Base-by-base conservation (phyloP, 2,888 invertebrate genomes). In the Drosophila imparisetae region DNA sequence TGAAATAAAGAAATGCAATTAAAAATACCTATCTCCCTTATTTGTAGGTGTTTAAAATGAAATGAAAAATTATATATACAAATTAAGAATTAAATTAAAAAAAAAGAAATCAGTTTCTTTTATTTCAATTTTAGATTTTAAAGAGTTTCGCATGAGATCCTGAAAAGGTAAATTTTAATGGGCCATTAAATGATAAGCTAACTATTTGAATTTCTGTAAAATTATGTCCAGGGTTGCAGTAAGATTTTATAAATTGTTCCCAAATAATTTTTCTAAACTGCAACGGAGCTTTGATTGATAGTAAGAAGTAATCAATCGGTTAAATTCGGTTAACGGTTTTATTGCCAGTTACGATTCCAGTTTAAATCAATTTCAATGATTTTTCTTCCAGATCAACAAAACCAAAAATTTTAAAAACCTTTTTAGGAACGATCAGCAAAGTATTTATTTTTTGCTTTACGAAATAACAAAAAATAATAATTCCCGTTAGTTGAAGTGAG, bases 401-500 rank as follows among this genome's bases (percentile, higher is more conserved):
- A 8, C 13, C 21, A 24, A 45, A 21, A 8, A 24, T 15, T 4
- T 8, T 10, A 15, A 15, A 24, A 15, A 4, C 15, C 15, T 45
- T 13, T 21, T 45, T 48, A 48, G 59, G 34, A 59, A 53, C 59
- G 34, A 36, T 60, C 34, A 27, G n/a, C 27, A 53, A 54, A 29
- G 36, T 10, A 34, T 59, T 59, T 50, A 59, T 60, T 60, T 29
- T 15, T 34, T 59, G 18, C 32, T 29, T 10, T 60, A 15, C 34
- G 59, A 36, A 45, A 60, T n/a, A 60, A 34, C n/a, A 30, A 54
- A 4, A 45, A 21, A 21, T 0, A 21, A n/a, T 11, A 36, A 36
- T n/a, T 29, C n/a, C 34, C 59, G 15, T 38, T 38, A n/a, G 34
- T 55, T 38, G 27, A 49, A 27, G 18, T n/a, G 11, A 7, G 7